Conservation (phyloP, 2,888 invertebrate species). For the Drosophila recens region DNA sequence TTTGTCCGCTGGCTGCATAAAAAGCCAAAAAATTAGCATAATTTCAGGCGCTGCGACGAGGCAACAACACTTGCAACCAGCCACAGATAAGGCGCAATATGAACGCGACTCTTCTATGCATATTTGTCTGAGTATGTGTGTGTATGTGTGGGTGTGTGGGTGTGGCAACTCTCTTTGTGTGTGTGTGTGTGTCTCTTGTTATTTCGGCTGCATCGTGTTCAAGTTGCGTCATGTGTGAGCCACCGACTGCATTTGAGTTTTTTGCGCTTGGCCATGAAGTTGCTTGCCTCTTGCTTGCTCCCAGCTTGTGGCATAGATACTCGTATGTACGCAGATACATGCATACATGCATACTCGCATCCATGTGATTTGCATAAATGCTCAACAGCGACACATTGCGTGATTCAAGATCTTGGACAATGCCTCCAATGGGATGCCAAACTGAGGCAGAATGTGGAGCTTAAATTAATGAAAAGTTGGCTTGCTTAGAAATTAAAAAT, state of each 20-base stretch:
- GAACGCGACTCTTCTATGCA: constrained; percentile 57
- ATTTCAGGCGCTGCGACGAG: constrained; percentile 67
- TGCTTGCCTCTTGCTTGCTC: constrained; percentile 30
- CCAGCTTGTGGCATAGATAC: constrained; percentile 39
- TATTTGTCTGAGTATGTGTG: constrained; percentile 15
- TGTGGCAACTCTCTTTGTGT: constrained; percentile 11
- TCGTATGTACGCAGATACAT: constrained; percentile 11
- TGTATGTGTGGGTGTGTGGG: constrained; percentile 10
- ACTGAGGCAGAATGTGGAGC: not conserved
- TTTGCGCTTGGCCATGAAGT: constrained; percentile 53
- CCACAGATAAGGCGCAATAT: constrained; percentile 74
- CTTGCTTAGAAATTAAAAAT: not conserved
- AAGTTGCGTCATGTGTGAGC: constrained; percentile 57
- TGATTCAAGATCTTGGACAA: constrained; percentile 50
- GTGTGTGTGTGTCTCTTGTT: constrained; percentile 43
- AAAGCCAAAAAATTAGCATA: constrained; percentile 76
- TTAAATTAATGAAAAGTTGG: not conserved
- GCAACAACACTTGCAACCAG: constrained; percentile 68
- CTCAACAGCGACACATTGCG: constrained; percentile 52
- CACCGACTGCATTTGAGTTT: constrained; percentile 25
- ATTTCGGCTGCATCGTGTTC: constrained; percentile 56
- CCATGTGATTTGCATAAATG: constrained; percentile 71
- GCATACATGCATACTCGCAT: constrained; percentile 10
- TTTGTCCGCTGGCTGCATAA: constrained; percentile 65
- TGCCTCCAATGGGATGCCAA: constrained; percentile 20